Conservation (phyloP, 1,140 invertebrate species). For the Ostrea edulis region DNA sequence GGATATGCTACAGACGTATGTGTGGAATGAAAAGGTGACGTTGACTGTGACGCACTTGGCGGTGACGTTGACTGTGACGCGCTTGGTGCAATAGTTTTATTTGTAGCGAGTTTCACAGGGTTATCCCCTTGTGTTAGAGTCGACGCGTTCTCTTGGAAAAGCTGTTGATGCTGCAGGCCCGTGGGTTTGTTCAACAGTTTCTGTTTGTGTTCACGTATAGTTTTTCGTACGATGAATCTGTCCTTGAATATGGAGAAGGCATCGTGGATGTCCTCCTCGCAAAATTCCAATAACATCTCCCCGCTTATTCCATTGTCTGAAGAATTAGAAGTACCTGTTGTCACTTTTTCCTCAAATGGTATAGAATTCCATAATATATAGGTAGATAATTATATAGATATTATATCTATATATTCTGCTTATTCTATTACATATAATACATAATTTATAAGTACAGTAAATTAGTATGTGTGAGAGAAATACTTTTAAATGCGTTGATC, state of each 20-base stretch:
- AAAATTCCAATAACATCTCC: conserved; percentile 63
- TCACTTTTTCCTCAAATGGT: too few relatives aligned
- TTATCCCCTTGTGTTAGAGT: neutral
- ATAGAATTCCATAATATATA: too few relatives aligned
- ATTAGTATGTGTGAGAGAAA: too few relatives aligned
- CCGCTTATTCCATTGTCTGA: conserved; percentile 64
- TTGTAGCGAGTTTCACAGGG: neutral
- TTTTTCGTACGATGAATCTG: conserved; percentile 61
- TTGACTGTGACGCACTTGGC: neutral
- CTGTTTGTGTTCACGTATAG: conserved; percentile 57
- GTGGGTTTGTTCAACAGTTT: conserved; percentile 38
- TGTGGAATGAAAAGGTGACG: neutral
- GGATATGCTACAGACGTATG: neutral
- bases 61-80: neutral
- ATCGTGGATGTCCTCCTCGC: conserved; percentile 65
- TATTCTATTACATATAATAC: too few relatives aligned
- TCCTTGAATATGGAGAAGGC: conserved; percentile 65
- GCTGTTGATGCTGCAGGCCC: neutral
- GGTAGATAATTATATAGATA: too few relatives aligned
- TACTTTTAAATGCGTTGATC: too few relatives aligned
- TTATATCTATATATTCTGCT: too few relatives aligned
- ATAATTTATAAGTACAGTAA: too few relatives aligned
- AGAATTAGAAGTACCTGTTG: neutral
- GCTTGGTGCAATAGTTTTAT: neutral
- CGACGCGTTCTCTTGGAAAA: neutral